A percentile compares a stretch with the other conserved stretches of the same genome.
These are phyloP conservation scores for Axea sp. DNA, from an alignment of 2,888 invertebrate genomes.

Conservation along the genomic window DNA sequence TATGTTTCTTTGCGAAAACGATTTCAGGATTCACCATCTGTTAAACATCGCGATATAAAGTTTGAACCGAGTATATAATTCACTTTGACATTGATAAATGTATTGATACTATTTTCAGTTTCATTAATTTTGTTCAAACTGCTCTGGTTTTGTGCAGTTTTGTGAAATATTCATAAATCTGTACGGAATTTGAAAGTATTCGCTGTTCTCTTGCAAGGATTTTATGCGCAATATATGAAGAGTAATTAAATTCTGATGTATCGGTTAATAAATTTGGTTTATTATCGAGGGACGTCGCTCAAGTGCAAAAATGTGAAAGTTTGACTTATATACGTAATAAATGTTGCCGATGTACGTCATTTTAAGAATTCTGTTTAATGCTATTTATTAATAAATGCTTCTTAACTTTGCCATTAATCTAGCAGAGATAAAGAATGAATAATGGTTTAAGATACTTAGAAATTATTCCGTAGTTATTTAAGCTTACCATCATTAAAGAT, in stretches of 20 bases:
- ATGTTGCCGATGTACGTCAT: not conserved
- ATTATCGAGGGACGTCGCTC: constrained; percentile 2
- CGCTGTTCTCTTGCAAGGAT: not conserved
- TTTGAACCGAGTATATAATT: constrained; percentile 33
- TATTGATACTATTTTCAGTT: constrained; percentile 31
- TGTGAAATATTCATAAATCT: constrained; percentile 24
- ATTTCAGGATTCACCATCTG: constrained; percentile 36
- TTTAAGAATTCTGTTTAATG: constrained; percentile 4
- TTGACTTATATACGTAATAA: constrained; percentile 8
- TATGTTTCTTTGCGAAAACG: constrained; percentile 28
- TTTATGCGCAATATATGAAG: not conserved
- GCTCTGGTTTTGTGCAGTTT: constrained; percentile 1
- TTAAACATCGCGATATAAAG: constrained; percentile 35
- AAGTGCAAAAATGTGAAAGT: constrained; percentile 16
- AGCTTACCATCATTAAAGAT: constrained; percentile 21
- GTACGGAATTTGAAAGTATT: not conserved
- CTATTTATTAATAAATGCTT: constrained; percentile 31
- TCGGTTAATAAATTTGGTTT: constrained; percentile 14
- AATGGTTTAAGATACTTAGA: constrained; percentile 23
- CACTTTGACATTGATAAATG: constrained; percentile 52
- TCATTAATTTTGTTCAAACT: constrained; percentile 33
- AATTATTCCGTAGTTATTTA: constrained; percentile 17
- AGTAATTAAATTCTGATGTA: constrained; percentile 9
- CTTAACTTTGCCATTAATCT: constrained; percentile 17
- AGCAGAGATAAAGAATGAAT: constrained; percentile 34